Percentiles rank a stretch among this genome's conserved stretches.
Evolutionary conservation across 2,797 vertebrate species (phyloP).

Genomic region (Enteromius viviparus): DNA sequence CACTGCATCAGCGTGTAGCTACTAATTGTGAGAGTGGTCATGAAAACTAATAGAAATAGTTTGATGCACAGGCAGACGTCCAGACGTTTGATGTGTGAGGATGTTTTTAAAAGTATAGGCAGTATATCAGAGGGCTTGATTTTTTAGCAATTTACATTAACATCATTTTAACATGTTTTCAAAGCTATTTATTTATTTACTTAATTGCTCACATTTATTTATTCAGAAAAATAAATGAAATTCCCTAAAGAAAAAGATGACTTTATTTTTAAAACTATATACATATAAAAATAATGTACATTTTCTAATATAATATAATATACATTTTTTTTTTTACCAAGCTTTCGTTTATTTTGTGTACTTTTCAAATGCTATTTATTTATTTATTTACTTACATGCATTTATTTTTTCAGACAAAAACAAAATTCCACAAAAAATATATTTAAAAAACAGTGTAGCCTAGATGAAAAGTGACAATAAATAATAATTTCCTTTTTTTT

Average conservation of each 20-base stretch:
- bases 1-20: slow-evolving; percentile 1
- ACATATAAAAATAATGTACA: background rate
- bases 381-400: background rate
- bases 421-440: rapidly evolving
- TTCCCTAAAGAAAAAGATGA: too few species aligned
- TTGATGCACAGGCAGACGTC: background rate
- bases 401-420: background rate
- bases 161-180: background rate
- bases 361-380: background rate
- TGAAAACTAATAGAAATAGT: background rate
- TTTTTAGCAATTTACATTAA: background rate
- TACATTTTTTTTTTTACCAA: background rate
- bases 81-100: background rate
- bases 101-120: background rate
- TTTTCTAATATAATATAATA: too few species aligned
- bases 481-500: background rate
- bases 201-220: background rate
- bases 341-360: background rate
- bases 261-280: too few species aligned
- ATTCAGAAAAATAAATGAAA: background rate
- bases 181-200: background rate
- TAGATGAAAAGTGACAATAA: background rate
- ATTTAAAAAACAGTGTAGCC: background rate
- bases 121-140: background rate
- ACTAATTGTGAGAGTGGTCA: background rate